These are phyloP conservation scores for Vesta saturnalis DNA, from an alignment of 2,888 invertebrate species.

Conservation along the genomic window DNA sequence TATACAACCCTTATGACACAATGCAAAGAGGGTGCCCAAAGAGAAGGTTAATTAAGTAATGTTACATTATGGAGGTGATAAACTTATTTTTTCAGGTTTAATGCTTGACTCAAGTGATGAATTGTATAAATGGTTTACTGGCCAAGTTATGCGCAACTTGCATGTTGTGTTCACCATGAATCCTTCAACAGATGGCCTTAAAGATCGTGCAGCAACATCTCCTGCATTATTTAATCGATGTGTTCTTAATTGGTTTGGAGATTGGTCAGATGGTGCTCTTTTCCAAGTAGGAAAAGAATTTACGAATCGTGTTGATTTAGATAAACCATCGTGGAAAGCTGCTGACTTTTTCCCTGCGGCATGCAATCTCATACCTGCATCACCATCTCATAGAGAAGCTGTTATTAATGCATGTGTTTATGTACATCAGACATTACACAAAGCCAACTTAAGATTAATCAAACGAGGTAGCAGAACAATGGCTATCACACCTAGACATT, in stretches of 20 bases:
- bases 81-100: slow-evolving; percentile 65
- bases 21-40: slow-evolving; percentile 98
- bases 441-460: slow-evolving; percentile 89
- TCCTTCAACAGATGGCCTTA: slow-evolving; percentile 97
- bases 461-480: slow-evolving; percentile 95
- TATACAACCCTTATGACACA: slow-evolving; percentile 99
- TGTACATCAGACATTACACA: slow-evolving; percentile 96
- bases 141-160: slow-evolving; percentile 98
- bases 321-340: slow-evolving; percentile 83
- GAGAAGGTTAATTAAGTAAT: slow-evolving; percentile 73
- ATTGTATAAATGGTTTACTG: slow-evolving; percentile 99
- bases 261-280: slow-evolving; percentile 97
- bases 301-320: slow-evolving; percentile 94
- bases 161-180: slow-evolving; percentile 99
- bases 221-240: slow-evolving; percentile 99
- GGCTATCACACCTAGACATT: slow-evolving; percentile 98
- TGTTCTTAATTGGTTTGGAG: slow-evolving; percentile 99
- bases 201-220: slow-evolving; percentile 98
- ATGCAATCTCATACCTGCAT: slow-evolving; percentile 76
- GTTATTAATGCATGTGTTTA: slow-evolving; percentile 99
- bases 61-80: background rate
- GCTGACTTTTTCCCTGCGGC: slow-evolving; percentile 93
- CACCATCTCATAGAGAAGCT: slow-evolving; percentile 90
- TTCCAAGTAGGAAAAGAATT: slow-evolving; percentile 98
- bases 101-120: slow-evolving; percentile 99